phyloP scores from a whole-genome alignment of 2,797 vertebrate species.

The Trematomus bernacchii region DNA sequence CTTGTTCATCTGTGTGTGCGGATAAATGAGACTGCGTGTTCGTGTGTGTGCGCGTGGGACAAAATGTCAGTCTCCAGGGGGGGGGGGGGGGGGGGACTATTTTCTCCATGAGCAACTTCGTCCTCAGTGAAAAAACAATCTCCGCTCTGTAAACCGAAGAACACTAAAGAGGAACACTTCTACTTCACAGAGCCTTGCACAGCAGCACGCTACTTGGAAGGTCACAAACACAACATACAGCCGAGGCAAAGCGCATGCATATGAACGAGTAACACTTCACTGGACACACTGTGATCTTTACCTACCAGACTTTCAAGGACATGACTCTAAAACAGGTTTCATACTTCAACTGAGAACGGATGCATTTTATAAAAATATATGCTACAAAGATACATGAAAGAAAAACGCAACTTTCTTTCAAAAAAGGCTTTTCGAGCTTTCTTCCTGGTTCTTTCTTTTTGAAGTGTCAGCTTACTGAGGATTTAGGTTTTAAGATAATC shows the following conservation, averaged over 20 bases:
- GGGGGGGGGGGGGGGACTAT: conserved; percentile 59
- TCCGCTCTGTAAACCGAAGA: conserved; percentile 67
- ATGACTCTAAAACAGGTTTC: not conserved
- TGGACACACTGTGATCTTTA: conserved; percentile 6
- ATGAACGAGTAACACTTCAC: conserved; percentile 12
- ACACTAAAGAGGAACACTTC: conserved; percentile 70
- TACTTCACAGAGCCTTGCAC: conserved; percentile 72
- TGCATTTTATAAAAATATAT: conserved; percentile 10
- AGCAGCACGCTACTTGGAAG: conserved; percentile 55
- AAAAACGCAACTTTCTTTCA: not conserved
- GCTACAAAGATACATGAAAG: conserved; percentile 15
- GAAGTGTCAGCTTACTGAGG: conserved; percentile 37
- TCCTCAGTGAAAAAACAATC: conserved; percentile 65
- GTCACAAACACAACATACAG: conserved; percentile 56
- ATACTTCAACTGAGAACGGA: not conserved
- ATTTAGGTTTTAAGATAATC: conserved; percentile 31
- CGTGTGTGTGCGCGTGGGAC: conserved; percentile 7
- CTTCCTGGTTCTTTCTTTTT: conserved; percentile 35
- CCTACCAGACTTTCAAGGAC: conserved; percentile 23
- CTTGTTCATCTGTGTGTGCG: conserved; percentile 22
- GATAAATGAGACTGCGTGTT: conserved; percentile 19
- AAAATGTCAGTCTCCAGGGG: conserved; percentile 53
- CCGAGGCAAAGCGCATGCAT: conserved; percentile 31
- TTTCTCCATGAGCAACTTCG: conserved; percentile 77
- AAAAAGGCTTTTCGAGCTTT: conserved; percentile 6